Evolutionary conservation across 2,888 invertebrate species (phyloP), one percentile per base, ranked within the genome.

Genomic region (Pollenia labialis): DNA sequence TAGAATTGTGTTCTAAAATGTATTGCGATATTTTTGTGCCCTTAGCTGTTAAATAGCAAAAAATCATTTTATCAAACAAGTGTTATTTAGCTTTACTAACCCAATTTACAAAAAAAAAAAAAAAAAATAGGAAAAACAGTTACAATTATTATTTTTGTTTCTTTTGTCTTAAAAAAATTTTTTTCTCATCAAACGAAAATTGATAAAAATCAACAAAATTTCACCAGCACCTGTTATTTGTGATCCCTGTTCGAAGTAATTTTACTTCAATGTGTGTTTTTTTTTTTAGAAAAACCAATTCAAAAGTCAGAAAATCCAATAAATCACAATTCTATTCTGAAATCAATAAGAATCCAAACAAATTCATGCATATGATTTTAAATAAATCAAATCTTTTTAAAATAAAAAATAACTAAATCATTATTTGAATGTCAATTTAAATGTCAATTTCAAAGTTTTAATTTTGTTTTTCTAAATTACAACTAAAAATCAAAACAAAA

Each of bases 361-460:
- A 64, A 64, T 46, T 1, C 11, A 12, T 6, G 14, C 12, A 1
- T 6, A 32, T 6, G 32, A 11, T n/a, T 1, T 2, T 58, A n/a
- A 74, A 74, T 60, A 60, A 60, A 74, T 48, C 40, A 74, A 46
- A 9, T 32, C 11, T 9, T 46, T 58, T 58, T 11, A 4, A 60
- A 71, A 12, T 14, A 50, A 18, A 64, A 32, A 40, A 68, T 56
- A 48, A 48, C n/a, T 40, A 54, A 80, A 80, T 66, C 54, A 80
- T 71, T 32, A 62, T 72, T 79, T 62, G 54, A 76, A 66, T 80
- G 71, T 66, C 46, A 76, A 76, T 64, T 62, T 2, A 76, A 80
- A 80, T 74, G 56, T 58, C 50, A 76, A 56, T 16, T 76, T 54
- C 32, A 14, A n/a, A 60, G 14, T 23, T 18, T 66, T 69, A 11